A percentile compares a stretch with the other conserved stretches of the same genome.
These are phyloP conservation scores for Agrotis ipsilon DNA, from an alignment of 2,888 invertebrate genomes.

Conservation along the genomic window DNA sequence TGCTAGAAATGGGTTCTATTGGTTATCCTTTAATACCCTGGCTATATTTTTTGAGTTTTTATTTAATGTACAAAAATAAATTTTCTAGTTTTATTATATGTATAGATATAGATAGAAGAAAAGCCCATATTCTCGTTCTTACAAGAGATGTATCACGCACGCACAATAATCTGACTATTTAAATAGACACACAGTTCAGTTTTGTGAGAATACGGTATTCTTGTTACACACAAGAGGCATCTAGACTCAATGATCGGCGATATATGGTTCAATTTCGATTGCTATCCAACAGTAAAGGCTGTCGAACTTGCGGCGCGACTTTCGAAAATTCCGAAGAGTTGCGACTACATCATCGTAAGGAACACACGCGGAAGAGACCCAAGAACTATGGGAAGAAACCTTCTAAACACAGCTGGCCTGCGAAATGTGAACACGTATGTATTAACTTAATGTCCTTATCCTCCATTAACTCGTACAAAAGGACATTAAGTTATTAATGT, in stretches of 20 bases:
- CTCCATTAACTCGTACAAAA: too few species aligned
- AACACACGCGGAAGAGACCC: slow-evolving; percentile 81
- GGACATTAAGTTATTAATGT: too few species aligned
- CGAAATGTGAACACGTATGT: slow-evolving; percentile 81
- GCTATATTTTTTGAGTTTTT: too few species aligned
- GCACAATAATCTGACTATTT: neutral
- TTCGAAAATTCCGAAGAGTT: slow-evolving; percentile 79
- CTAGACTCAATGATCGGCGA: neutral
- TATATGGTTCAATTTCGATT: slow-evolving; percentile 16
- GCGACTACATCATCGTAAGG: slow-evolving; percentile 79
- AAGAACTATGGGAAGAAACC: slow-evolving; percentile 84
- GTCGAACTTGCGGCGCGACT: slow-evolving; percentile 83
- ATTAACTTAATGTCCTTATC: too few species aligned
- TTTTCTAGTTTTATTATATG: too few species aligned
- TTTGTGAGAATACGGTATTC: neutral
- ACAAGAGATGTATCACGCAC: neutral
- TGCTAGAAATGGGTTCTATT: too few species aligned
- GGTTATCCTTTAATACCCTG: too few species aligned
- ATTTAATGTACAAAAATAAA: too few species aligned
- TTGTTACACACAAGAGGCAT: neutral
- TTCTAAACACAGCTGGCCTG: slow-evolving; percentile 74
- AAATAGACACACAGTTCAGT: neutral
- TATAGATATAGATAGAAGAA: too few species aligned
- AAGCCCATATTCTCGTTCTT: neutral
- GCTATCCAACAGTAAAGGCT: slow-evolving; percentile 76